Base-by-base conservation (phyloP, 2,113 vertebrate species). In the Orycteropus afer region DNA sequence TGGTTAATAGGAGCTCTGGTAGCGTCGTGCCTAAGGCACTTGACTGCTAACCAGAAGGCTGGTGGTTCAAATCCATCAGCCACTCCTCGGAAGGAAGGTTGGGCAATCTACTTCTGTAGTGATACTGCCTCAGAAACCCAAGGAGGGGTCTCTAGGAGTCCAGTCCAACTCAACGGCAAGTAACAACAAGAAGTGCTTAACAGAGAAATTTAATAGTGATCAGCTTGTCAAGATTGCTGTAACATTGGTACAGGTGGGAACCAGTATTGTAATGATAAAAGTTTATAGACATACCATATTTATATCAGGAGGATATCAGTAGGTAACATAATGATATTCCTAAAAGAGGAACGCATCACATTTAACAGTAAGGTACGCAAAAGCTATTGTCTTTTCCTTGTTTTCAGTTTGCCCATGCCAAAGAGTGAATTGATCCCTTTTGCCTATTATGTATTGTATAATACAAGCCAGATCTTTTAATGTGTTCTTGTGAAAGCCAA, bases 381-480 rank as follows among this genome's bases (percentile, higher is more conserved):
- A 88, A 57, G 12, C 47, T 37, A 1, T 78, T 78, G 79, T 78
- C 18, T 55, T 90, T 42, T 23, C 42, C 59, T 81, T 88, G 53
- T 73, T 5, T 25, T 25, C 80, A 51, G 9, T 55, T 80, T 73
- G 47, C 65, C 45, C 34, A 3, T 57, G 34, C 76, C 61, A 25
- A 45, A 49, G 9, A 87, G 23, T 15, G 32, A 45, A 22, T 40
- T 57, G 67, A 49, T 65, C 78, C 71, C 49, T 27, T 73, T 47
- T 32, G 61, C 51, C 59, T 8, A 20, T 0, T 0, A 27, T 63
- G 11, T 27, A 63, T 0, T 0, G 61, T 63, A 32, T 27, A 63
- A 8, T 47, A 2, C 5, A 51, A 63, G 22, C 74, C 32, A 11
- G 59, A 5, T 14, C 23, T 86, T 78, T 49, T 47, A 27, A 34